Evolutionary conservation across 2,797 vertebrate species (phyloP).

Genomic region (Psittacula echo): DNA sequence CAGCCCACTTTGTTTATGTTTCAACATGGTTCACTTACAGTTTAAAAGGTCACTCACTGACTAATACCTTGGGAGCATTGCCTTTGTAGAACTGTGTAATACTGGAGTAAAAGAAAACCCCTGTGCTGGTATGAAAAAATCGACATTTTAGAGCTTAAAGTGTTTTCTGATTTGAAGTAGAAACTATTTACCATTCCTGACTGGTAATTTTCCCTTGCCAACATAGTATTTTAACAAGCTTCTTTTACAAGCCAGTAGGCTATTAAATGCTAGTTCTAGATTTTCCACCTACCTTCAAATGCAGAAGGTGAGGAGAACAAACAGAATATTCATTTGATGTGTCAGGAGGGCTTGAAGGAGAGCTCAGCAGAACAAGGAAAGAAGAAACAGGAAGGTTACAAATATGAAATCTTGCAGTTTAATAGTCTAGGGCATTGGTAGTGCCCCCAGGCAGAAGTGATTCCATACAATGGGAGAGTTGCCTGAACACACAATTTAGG

Average conservation of each 20-base stretch:
- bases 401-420: background rate
- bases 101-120: background rate
- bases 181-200: background rate
- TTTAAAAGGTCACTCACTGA: background rate
- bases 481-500: background rate
- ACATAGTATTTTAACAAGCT: background rate
- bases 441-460: background rate
- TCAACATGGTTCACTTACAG: background rate
- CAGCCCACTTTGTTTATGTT: background rate
- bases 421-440: background rate
- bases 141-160: background rate
- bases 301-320: background rate
- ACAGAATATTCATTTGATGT: background rate
- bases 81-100: background rate
- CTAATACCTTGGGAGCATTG: background rate
- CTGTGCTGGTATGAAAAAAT: background rate
- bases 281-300: background rate
- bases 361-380: background rate
- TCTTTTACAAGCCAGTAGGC: background rate
- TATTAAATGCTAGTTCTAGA: background rate
- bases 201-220: background rate
- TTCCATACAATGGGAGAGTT: background rate
- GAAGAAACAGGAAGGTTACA: rapidly evolving
- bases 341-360: background rate
- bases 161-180: background rate